Evolutionary conservation across 1,140 invertebrate genomes (phyloP).

Genomic region (Leptinotarsa lineolata): DNA sequence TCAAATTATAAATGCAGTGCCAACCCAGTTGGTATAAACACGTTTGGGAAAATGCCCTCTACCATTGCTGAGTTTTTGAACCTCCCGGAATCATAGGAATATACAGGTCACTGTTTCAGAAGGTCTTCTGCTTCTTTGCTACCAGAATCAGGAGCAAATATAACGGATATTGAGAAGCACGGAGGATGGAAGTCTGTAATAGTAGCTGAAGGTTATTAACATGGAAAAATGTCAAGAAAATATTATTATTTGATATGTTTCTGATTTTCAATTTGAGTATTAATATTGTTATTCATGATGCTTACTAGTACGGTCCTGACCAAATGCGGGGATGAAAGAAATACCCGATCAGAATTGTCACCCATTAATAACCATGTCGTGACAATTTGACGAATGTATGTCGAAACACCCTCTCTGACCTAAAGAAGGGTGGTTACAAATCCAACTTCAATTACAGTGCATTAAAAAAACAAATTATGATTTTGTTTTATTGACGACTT

Average conservation of each 20-base stretch:
- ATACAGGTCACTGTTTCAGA: too few species aligned
- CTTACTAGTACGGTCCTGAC: constrained; percentile 10
- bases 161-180: too few species aligned
- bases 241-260: neutral
- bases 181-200: too few species aligned
- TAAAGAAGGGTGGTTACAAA: constrained; percentile 13
- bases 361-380: constrained; percentile 51
- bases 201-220: too few species aligned
- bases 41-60: too few species aligned
- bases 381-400: constrained; percentile 49
- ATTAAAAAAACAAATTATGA: constrained; percentile 28
- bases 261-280: neutral
- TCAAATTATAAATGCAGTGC: too few species aligned
- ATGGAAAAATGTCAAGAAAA: neutral
- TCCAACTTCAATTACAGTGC: constrained; percentile 24
- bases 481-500: neutral
- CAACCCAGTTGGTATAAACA: too few species aligned
- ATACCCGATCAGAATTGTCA: constrained; percentile 37
- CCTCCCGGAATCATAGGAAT: too few species aligned
- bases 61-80: too few species aligned
- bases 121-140: too few species aligned
- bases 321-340: constrained; percentile 15
- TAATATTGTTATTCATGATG: neutral
- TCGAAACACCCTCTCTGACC: constrained; percentile 39
- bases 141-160: too few species aligned